Percentiles rank a stretch among this genome's conserved stretches.
phyloP scores from a whole-genome alignment of 2,888 invertebrate species.

The Coenonympha glycerion region DNA sequence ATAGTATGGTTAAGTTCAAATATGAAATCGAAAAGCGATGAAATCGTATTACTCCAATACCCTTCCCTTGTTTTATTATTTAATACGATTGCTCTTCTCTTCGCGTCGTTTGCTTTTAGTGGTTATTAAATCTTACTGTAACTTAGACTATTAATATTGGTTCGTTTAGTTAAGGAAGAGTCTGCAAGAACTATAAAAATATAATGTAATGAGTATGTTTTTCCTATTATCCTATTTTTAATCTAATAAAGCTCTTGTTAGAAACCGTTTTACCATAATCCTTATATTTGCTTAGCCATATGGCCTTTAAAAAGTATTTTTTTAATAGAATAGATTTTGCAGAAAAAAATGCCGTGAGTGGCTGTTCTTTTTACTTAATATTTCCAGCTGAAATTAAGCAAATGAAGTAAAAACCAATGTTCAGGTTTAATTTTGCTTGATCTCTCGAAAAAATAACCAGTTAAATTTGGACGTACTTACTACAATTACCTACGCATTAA shows the following conservation, averaged over 20 bases:
- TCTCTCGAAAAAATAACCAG: too few relatives aligned
- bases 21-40: slow-evolving; percentile 26
- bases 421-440: too few relatives aligned
- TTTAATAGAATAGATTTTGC: too few relatives aligned
- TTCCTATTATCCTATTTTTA: slow-evolving; percentile 5
- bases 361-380: too few relatives aligned
- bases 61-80: slow-evolving; percentile 26
- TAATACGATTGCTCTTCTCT: slow-evolving; percentile 25
- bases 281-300: too few relatives aligned
- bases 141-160: slow-evolving; percentile 19
- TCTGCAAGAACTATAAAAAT: slow-evolving; percentile 13
- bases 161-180: slow-evolving; percentile 10
- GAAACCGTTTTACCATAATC: too few relatives aligned
- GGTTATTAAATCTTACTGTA: slow-evolving; percentile 25
- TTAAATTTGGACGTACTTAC: too few relatives aligned
- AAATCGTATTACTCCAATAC: slow-evolving; percentile 23
- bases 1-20: slow-evolving; percentile 7
- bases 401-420: too few relatives aligned
- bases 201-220: slow-evolving; percentile 15
- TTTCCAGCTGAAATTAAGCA: too few relatives aligned
- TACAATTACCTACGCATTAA: too few relatives aligned
- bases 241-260: slow-evolving; percentile 6
- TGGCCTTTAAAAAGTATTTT: too few relatives aligned
- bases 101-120: slow-evolving; percentile 26
- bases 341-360: too few relatives aligned